These are phyloP conservation scores for Macrostomum cliftonense DNA, from an alignment of 2,888 invertebrate species.

Conservation along the genomic window DNA sequence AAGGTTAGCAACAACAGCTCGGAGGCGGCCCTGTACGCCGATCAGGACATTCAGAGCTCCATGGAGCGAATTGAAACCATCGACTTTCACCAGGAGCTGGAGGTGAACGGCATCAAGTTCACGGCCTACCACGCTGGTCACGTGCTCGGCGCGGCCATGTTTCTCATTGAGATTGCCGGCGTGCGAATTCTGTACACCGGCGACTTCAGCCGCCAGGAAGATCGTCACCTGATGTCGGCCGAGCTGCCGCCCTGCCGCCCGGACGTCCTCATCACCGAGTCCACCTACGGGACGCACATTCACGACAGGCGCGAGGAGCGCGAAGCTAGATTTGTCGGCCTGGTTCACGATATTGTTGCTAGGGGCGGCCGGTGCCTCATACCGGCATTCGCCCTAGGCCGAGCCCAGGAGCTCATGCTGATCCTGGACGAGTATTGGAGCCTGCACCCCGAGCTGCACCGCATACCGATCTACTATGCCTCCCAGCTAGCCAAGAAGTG, in stretches of 20 bases:
- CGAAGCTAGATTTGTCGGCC: slow-evolving; percentile 69
- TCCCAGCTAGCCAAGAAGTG: slow-evolving; percentile 97
- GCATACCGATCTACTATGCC: slow-evolving; percentile 96
- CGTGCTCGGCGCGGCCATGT: slow-evolving; percentile 97
- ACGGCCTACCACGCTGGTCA: slow-evolving; percentile 94
- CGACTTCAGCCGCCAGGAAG: slow-evolving; percentile 93
- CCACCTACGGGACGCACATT: slow-evolving; percentile 95
- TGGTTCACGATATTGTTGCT: slow-evolving; percentile 83
- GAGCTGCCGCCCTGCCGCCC: slow-evolving; percentile 89
- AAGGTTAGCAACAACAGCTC: slow-evolving; percentile 50
- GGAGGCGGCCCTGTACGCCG: slow-evolving; percentile 55
- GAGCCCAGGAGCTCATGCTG: slow-evolving; percentile 81
- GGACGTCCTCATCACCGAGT: slow-evolving; percentile 89
- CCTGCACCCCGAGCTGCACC: slow-evolving; percentile 82
- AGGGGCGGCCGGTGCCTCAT: slow-evolving; percentile 94
- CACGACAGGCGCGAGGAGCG: slow-evolving; percentile 93
- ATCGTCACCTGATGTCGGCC: slow-evolving; percentile 94
- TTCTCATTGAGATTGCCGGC: slow-evolving; percentile 98
- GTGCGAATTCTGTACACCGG: slow-evolving; percentile 83
- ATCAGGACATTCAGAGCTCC: slow-evolving; percentile 81
- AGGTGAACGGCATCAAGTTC: slow-evolving; percentile 82
- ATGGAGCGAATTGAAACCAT: slow-evolving; percentile 98
- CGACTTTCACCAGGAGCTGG: slow-evolving; percentile 76
- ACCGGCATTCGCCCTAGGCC: slow-evolving; percentile 89
- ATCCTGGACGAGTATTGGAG: slow-evolving; percentile 95